Evolutionary conservation across 2,797 vertebrate species (phyloP).

Genomic region (Mycteria americana): DNA sequence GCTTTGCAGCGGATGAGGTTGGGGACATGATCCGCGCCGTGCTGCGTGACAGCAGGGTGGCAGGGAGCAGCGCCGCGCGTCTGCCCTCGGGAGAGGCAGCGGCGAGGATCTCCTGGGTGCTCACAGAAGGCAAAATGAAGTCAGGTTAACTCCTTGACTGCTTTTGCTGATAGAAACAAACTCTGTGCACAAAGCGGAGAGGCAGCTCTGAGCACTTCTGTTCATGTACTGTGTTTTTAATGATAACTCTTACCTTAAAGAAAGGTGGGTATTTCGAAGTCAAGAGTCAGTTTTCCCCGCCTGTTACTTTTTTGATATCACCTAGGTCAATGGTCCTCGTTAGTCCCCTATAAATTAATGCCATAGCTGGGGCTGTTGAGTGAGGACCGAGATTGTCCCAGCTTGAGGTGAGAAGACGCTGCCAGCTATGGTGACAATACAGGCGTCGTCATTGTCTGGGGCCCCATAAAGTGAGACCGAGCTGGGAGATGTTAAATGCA

Average conservation of each 20-base stretch:
- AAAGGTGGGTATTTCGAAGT: not conserved
- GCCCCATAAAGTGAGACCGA: not conserved
- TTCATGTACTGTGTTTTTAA: fast-evolving
- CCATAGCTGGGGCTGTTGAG: not conserved
- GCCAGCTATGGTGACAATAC: not conserved
- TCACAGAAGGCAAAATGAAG: fast-evolving
- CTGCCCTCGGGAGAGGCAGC: not conserved
- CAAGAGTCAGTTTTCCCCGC: not conserved
- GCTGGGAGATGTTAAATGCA: not conserved
- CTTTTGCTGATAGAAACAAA: not conserved
- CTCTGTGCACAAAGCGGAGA: not conserved
- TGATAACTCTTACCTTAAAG: not conserved
- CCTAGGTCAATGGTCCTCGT: not conserved
- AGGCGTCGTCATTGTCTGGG: not conserved
- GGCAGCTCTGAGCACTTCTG: not conserved
- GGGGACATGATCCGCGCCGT: not conserved
- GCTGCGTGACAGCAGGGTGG: not conserved
- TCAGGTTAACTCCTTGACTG: not conserved
- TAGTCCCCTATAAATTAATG: not conserved
- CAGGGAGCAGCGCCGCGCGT: not conserved
- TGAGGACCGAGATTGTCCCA: not conserved
- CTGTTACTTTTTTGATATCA: not conserved
- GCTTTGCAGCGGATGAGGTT: too few relatives aligned
- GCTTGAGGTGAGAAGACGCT: not conserved
- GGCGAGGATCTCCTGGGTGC: not conserved